Base-by-base conservation (phyloP, 1,140 invertebrate genomes). In the Zaprionus vittiger region DNA sequence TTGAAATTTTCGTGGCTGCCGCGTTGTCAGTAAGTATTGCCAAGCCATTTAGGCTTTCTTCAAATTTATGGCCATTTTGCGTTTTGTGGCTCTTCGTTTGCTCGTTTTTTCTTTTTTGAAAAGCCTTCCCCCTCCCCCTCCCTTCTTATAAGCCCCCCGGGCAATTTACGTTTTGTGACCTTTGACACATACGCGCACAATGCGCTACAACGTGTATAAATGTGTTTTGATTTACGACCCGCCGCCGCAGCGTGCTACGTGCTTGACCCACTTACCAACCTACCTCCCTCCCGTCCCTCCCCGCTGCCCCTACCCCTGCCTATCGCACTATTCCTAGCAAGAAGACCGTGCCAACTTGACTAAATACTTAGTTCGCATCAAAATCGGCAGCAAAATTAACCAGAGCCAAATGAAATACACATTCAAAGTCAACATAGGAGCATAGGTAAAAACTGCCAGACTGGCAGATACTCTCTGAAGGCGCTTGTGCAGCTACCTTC, bases 31-130 rank as follows among this genome's bases (percentile, higher is more conserved):
- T 73, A 49, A 67, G 73, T 83, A 80, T 87, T 87, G 83, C 68
- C 81, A 84, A 84, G 81, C 78, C 75, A 84, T 84, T 81, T 84
- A 81, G 75, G 78, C 73, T 89, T 84, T 77, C 84, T 77, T 79
- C 75, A 79, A 87, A 90, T 87, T 89, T 87, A 87, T 87, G 78
- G 66, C 81, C 84, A 84, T 87, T 87, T 87, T 77, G 78, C 74
- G 84, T 87, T 87, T 89, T 84, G 84, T 57, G 84, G 72, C 73
- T 78, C 26, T 52, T 69, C 28, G 26, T 67, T 44, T 44, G 41
- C 24, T 34, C 56, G 24, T 59, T 49, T 4, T 67, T 11, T 47
- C 0, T 56, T 31, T 81, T 77, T 54, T 68, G 28, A 68, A 81
- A 81, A 70, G 63, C 47, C 34, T 9, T n/a, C 15, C 5, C 38